Percentiles rank a stretch among this genome's conserved stretches.
These are phyloP conservation scores for Acronicta aceris DNA, from an alignment of 2,888 invertebrate species.

Conservation along the genomic window DNA sequence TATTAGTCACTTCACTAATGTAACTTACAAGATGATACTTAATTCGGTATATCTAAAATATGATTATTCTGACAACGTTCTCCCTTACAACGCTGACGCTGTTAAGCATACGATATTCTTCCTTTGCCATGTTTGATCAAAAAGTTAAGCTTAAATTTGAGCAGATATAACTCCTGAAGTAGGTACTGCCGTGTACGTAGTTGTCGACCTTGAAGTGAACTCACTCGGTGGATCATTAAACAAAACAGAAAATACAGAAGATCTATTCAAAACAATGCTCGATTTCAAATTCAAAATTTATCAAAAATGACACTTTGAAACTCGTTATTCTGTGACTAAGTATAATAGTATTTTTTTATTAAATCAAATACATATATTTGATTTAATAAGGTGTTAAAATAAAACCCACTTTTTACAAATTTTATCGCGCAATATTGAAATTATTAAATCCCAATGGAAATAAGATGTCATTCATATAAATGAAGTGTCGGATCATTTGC, in stretches of 20 bases:
- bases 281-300: no score
- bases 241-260: slow-evolving; percentile 17
- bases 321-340: no score
- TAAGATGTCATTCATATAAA: no score
- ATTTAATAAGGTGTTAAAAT: no score
- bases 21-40: not conserved
- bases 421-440: no score
- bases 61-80: slow-evolving; percentile 6
- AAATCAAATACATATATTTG: no score
- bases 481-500: no score
- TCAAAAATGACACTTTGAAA: no score
- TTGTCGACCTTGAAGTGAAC: slow-evolving; percentile 57
- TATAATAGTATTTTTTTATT: no score
- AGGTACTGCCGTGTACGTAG: slow-evolving; percentile 31
- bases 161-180: slow-evolving; percentile 36
- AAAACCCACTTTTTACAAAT: no score
- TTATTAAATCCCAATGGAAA: no score
- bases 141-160: slow-evolving; percentile 36
- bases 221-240: slow-evolving; percentile 41
- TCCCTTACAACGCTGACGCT: slow-evolving; percentile 4
- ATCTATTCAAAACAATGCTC: not conserved
- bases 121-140: slow-evolving; percentile 29
- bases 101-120: slow-evolving; percentile 15
- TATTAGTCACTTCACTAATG: slow-evolving; percentile 10
- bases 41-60: not conserved